Evolutionary conservation across 1,140 invertebrate species (phyloP).

Genomic region (Chrysomallon squamiferum): DNA sequence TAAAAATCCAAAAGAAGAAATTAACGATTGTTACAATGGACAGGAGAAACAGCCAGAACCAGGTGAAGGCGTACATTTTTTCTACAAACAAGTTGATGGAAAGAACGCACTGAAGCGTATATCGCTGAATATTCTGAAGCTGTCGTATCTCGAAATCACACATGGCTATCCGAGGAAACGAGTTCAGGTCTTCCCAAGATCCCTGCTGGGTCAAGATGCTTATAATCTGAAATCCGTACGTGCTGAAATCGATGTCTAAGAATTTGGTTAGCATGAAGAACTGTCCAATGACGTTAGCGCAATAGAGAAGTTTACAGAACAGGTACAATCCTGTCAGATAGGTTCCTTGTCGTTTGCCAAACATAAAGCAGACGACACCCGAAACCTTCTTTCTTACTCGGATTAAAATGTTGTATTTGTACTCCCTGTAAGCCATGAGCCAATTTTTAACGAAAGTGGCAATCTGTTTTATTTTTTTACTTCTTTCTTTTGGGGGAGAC

Average conservation of each 20-base stretch:
- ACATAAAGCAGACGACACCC: constrained; percentile 36
- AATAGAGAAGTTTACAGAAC: constrained; percentile 65
- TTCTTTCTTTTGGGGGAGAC: constrained; percentile 30
- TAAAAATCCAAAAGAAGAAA: constrained; percentile 30
- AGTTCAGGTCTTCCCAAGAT: constrained; percentile 58
- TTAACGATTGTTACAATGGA: constrained; percentile 55
- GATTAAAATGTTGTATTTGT: constrained; percentile 47
- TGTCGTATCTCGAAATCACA: constrained; percentile 67
- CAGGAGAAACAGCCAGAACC: constrained; percentile 61
- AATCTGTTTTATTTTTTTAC: constrained; percentile 39
- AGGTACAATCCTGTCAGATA: constrained; percentile 66
- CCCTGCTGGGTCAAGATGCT: constrained; percentile 55
- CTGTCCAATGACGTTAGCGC: constrained; percentile 66
- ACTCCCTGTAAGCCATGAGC: constrained; percentile 38
- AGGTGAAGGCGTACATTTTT: constrained; percentile 64
- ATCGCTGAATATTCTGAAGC: constrained; percentile 53
- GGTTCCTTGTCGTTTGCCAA: constrained; percentile 61
- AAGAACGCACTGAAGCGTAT: constrained; percentile 64
- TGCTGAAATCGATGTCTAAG: constrained; percentile 63
- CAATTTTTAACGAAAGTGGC: constrained; percentile 43
- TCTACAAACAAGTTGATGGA: constrained; percentile 67
- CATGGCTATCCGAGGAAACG: constrained; percentile 67
- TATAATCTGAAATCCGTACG: constrained; percentile 63
- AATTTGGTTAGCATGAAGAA: constrained; percentile 66
- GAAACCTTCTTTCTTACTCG: constrained; percentile 32